Conservation (phyloP, 2,113 vertebrate species). For the Climacteris rufus region DNA sequence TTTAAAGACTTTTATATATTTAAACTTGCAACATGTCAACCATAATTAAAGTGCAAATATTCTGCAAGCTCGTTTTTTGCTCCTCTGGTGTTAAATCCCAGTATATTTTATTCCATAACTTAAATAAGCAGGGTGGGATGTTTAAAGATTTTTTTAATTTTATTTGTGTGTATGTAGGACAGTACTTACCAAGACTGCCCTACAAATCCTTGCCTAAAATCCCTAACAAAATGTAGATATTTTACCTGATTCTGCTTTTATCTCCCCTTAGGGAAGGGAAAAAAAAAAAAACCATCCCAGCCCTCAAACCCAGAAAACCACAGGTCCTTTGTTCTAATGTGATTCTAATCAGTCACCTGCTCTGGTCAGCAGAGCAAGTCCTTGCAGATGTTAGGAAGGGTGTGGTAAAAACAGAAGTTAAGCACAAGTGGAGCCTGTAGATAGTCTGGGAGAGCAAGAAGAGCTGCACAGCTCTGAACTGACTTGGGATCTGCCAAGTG, state of each 20-base stretch:
- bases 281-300: background rate
- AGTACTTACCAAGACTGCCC: background rate
- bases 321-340: background rate
- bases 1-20: background rate
- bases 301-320: background rate
- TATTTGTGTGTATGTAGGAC: background rate
- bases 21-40: background rate
- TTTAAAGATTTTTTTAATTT: background rate
- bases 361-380: slow-evolving; percentile 36
- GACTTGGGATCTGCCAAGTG: background rate
- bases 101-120: background rate
- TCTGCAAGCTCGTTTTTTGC: background rate
- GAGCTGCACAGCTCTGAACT: background rate
- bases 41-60: background rate
- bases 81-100: background rate
- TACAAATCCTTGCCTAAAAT: background rate
- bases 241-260: background rate
- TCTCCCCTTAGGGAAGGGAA: background rate
- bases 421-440: background rate
- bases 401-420: background rate
- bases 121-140: background rate
- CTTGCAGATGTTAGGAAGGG: background rate
- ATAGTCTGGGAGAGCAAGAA: background rate
- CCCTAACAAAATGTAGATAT: background rate
- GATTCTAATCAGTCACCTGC: background rate